These are phyloP conservation scores for Ditylenchus dipsaci DNA, from an alignment of 1,140 invertebrate genomes.

Conservation along the genomic window DNA sequence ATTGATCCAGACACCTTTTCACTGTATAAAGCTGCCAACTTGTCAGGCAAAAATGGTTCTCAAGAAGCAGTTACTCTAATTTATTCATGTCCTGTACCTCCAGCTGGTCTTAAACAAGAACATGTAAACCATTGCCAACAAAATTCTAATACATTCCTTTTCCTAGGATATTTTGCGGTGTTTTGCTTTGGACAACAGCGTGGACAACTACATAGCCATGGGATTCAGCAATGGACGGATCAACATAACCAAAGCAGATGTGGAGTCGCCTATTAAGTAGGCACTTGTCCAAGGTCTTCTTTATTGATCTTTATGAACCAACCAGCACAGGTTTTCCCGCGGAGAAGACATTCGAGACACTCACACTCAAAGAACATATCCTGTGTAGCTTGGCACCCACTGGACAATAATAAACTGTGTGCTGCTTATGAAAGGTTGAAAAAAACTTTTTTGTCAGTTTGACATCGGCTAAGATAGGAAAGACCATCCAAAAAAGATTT, in stretches of 20 bases:
- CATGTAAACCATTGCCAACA: constrained; percentile 1
- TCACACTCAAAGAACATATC: constrained; percentile 17
- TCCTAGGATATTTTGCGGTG: constrained; percentile 14
- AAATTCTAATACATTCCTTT: not conserved
- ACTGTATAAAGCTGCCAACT: constrained; percentile 4
- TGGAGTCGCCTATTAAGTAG: constrained; percentile 8
- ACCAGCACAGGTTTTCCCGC: constrained; percentile 13
- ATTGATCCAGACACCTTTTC: constrained; percentile 19
- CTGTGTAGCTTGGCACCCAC: constrained; percentile 21
- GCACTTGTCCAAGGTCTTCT: too few species aligned
- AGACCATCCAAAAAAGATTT: too few species aligned
- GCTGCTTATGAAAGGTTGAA: constrained; percentile 23
- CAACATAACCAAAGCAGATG: constrained; percentile 8
- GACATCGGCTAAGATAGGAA: too few species aligned
- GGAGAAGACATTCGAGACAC: constrained; percentile 23
- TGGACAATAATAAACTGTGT: constrained; percentile 16
- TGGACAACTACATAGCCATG: constrained; percentile 19
- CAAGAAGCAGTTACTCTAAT: not conserved
- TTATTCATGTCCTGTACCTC: not conserved
- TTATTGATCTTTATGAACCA: too few species aligned
- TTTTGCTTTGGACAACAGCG: constrained; percentile 16
- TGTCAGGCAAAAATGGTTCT: not conserved
- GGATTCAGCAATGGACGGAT: constrained; percentile 24
- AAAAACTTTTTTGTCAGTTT: not conserved
- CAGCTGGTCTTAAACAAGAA: constrained; percentile 12